Percentiles rank a stretch among this genome's conserved stretches.
Conservation (phyloP, 2,888 invertebrate species). For the Tyria jacobaeae region DNA sequence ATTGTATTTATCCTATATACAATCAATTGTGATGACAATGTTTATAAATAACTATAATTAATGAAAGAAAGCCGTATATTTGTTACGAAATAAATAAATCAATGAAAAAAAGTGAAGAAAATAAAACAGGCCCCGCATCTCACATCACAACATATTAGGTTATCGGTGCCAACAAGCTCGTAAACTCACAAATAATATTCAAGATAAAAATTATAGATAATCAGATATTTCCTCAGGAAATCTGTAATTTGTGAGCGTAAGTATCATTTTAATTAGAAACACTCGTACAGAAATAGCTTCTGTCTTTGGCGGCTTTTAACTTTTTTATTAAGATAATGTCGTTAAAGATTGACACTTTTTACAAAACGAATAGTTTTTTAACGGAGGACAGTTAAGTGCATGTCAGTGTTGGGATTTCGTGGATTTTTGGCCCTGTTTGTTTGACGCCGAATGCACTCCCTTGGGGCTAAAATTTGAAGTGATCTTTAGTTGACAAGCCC, state of each 20-base stretch:
- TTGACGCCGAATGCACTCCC: slow-evolving; percentile 35
- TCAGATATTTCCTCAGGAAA: slow-evolving; percentile 79
- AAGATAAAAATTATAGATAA: slow-evolving; percentile 65
- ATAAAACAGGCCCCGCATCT: slow-evolving; percentile 4
- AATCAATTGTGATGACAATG: not conserved
- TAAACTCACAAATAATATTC: slow-evolving; percentile 58
- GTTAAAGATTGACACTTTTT: slow-evolving; percentile 81
- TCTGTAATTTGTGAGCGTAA: slow-evolving; percentile 70
- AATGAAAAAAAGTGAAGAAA: too few relatives aligned
- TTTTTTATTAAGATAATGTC: slow-evolving; percentile 65
- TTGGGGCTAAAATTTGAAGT: slow-evolving; percentile 31
- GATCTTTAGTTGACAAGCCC: slow-evolving; percentile 37
- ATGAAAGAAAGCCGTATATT: too few relatives aligned
- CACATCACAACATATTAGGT: slow-evolving; percentile 35
- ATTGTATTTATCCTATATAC: not conserved
- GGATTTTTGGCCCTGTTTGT: slow-evolving; percentile 30
- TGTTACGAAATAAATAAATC: too few relatives aligned
- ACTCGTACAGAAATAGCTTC: slow-evolving; percentile 58
- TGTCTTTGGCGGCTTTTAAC: slow-evolving; percentile 56
- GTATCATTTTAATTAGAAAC: slow-evolving; percentile 77
- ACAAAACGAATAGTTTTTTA: slow-evolving; percentile 54
- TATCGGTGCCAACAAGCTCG: slow-evolving; percentile 34
- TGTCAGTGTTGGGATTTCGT: slow-evolving; percentile 59
- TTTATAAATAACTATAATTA: not conserved
- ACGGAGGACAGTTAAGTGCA: slow-evolving; percentile 65